phyloP scores from a whole-genome alignment of 2,797 vertebrate species.

The Harpagifer antarcticus region DNA sequence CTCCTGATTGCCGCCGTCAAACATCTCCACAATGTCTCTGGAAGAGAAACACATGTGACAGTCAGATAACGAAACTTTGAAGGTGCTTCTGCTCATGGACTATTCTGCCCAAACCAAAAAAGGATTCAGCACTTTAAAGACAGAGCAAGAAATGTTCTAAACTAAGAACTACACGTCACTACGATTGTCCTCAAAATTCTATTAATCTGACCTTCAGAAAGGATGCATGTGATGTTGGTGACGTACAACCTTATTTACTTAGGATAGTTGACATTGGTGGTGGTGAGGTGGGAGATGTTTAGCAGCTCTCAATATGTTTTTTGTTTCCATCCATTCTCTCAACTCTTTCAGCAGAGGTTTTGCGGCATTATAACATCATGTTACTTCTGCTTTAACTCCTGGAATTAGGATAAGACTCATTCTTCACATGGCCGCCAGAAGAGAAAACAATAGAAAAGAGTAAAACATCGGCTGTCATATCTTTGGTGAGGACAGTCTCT shows the following conservation, averaged over 20 bases:
- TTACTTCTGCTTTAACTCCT: no score
- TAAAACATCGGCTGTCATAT: no score
- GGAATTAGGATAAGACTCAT: no score
- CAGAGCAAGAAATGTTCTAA: no score
- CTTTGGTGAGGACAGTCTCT: no score
- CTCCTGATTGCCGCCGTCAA: conserved; percentile 11
- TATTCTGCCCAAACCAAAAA: neutral
- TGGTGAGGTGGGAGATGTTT: neutral
- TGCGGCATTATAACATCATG: neutral
- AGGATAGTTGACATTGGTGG: neutral
- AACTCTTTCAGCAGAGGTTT: neutral
- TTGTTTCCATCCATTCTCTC: neutral
- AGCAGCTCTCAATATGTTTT: neutral
- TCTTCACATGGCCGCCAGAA: no score
- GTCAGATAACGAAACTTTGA: neutral
- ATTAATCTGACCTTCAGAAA: neutral
- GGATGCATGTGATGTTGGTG: neutral
- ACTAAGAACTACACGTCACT: no score
- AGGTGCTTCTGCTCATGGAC: neutral
- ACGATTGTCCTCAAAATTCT: neutral
- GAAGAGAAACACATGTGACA: neutral
- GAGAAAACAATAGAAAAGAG: no score
- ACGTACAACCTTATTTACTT: neutral
- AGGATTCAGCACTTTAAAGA: no score
- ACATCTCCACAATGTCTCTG: conserved; percentile 17